Base-by-base conservation (phyloP, 1,140 invertebrate genomes). In the Nasonia longicornis region DNA sequence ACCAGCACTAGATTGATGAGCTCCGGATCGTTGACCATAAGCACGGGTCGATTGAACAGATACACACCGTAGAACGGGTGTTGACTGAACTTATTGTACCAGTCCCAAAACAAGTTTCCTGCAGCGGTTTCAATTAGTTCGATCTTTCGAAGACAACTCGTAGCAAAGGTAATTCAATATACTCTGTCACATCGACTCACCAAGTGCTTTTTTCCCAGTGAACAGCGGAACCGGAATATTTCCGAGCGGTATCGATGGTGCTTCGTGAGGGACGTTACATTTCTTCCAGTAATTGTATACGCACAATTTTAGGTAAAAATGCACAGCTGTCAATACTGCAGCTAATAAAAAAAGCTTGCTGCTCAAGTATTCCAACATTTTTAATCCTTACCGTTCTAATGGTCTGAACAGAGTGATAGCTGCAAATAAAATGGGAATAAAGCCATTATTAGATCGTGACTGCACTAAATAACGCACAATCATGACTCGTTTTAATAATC, bases 21-120 rank as follows among this genome's bases (percentile, higher is more conserved):
- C 80, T 91, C 90, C 3, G 90, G 89, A 86, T 93, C 91, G 10
- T 89, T 84, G 11, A 90, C 45, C 7, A 91, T 86, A 12, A 93
- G 76, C 20, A 88, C 87, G 7, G 91, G 92, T 73, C 87, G 87
- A 20, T 87, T 87, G 69, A 92, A 91, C 10, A 90, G 89, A 83
- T 92, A 92, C 7, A 91, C 82, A 11, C 92, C 92, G 48, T 87
- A 70, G 71, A 80, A 84, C 1, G 73, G 83, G 81, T 76, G 31
- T 0, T 77, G 82, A 26, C 79, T 82, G 12, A 73, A 82, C 58
- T 85, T 70, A 26, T 70, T 35, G 48, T 85, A 86, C 12, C 10
- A 63, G 0, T 82, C 64, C 67, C 52, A 58, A 4, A 58, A n/a
- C 7, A 58, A 1, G 20, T 58, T 58, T 20, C 52, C 52, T 58